phyloP scores from a whole-genome alignment of 1,140 invertebrate species.

The Drosophila fuyamai region DNA sequence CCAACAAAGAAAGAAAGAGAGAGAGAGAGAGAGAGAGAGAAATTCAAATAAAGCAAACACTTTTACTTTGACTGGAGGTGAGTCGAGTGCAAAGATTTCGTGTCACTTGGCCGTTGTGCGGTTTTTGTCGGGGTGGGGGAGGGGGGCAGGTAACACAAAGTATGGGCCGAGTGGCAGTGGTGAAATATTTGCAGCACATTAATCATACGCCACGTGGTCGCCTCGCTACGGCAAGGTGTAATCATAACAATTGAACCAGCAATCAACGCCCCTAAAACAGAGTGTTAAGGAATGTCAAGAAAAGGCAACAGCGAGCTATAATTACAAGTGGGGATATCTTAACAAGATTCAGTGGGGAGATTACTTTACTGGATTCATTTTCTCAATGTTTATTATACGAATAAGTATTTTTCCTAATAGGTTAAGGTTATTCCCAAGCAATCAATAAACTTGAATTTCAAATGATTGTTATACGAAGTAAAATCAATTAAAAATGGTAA shows the following conservation, averaged over 20 bases:
- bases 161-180: background rate
- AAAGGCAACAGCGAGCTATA: too few relatives aligned
- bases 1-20: constrained; percentile 8
- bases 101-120: constrained; percentile 45
- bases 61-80: background rate
- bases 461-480: too few relatives aligned
- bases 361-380: too few relatives aligned
- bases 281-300: constrained; percentile 24
- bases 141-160: background rate
- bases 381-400: too few relatives aligned
- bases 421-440: too few relatives aligned
- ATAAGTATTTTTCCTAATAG: too few relatives aligned
- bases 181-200: constrained; percentile 41
- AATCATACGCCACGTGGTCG: constrained; percentile 55
- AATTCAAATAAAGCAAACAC: constrained; percentile 36
- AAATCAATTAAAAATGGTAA: too few relatives aligned
- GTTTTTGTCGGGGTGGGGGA: background rate
- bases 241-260: constrained; percentile 30
- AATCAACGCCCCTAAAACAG: constrained; percentile 32
- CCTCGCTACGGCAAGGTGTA: constrained; percentile 12
- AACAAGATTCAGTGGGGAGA: too few relatives aligned
- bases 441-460: too few relatives aligned
- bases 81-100: constrained; percentile 29
- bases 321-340: too few relatives aligned
- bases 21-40: background rate